A percentile compares a stretch with the other conserved stretches of the same genome.
phyloP scores from a whole-genome alignment of 2,113 vertebrate species.

The Anhinga rufa region DNA sequence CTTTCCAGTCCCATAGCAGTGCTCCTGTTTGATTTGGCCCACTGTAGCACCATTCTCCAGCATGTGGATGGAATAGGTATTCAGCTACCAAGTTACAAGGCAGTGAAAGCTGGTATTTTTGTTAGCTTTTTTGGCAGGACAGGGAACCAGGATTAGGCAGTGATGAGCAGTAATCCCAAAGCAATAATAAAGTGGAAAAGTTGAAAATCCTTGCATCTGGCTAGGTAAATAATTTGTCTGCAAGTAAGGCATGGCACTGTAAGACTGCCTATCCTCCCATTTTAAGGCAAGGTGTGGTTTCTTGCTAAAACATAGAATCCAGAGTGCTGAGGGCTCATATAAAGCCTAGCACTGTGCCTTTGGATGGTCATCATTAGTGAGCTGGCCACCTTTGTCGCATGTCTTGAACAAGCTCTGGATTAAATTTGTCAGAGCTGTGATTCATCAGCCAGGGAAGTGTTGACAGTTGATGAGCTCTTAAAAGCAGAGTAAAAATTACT shows the following conservation, averaged over 20 bases:
- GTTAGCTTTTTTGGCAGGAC: neutral
- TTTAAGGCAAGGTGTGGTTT: neutral
- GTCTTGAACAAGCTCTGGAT: neutral
- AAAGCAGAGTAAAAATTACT: constrained; percentile 1
- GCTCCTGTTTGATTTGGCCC: constrained; percentile 11
- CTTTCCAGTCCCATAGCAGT: neutral
- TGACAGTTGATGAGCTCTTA: constrained; percentile 18
- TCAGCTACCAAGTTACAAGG: neutral
- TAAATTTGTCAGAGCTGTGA: constrained; percentile 43
- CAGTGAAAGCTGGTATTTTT: neutral
- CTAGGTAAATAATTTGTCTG: neutral
- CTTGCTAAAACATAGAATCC: neutral
- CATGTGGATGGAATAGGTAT: neutral
- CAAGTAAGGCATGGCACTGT: neutral
- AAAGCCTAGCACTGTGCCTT: neutral
- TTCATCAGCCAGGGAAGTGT: constrained; percentile 27
- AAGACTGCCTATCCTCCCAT: neutral
- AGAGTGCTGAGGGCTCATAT: neutral
- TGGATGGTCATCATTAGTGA: neutral
- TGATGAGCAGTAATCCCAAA: neutral
- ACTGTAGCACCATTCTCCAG: neutral
- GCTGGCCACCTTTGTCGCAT: constrained; percentile 1
- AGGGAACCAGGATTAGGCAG: neutral
- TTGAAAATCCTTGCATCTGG: neutral
- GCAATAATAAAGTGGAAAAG: constrained; percentile 5